phyloP scores from a whole-genome alignment of 2,888 invertebrate genomes.

The Nipponacmea schrenckii region DNA sequence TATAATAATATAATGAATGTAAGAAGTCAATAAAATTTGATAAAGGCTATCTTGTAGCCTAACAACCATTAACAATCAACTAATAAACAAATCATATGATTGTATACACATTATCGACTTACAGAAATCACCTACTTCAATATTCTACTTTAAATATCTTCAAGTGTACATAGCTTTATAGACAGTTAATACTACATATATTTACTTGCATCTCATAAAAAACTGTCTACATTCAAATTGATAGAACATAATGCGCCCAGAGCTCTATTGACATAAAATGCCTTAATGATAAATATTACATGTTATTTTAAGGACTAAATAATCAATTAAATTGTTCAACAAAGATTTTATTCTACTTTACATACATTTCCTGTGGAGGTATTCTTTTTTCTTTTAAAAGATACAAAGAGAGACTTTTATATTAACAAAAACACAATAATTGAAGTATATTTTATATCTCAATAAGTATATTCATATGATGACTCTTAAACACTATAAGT shows the following conservation, averaged over 20 bases:
- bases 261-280: background rate
- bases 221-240: background rate
- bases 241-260: background rate
- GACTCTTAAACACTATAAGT: no score
- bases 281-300: slow-evolving; percentile 6
- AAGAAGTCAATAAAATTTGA: slow-evolving; percentile 7
- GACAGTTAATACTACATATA: background rate
- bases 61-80: slow-evolving; percentile 6
- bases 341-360: no score
- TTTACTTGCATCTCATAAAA: no score
- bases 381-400: no score
- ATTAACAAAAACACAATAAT: no score
- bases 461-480: no score
- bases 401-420: no score
- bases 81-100: background rate
- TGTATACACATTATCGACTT: slow-evolving; percentile 7
- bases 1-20: background rate
- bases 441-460: no score
- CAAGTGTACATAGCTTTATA: background rate
- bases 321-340: background rate
- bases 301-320: background rate
- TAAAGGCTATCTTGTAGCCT: slow-evolving; percentile 4
- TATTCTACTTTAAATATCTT: background rate
- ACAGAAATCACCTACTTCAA: background rate
- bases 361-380: no score